phyloP scores from a whole-genome alignment of 1,140 invertebrate species.

The Zophobas morio region DNA sequence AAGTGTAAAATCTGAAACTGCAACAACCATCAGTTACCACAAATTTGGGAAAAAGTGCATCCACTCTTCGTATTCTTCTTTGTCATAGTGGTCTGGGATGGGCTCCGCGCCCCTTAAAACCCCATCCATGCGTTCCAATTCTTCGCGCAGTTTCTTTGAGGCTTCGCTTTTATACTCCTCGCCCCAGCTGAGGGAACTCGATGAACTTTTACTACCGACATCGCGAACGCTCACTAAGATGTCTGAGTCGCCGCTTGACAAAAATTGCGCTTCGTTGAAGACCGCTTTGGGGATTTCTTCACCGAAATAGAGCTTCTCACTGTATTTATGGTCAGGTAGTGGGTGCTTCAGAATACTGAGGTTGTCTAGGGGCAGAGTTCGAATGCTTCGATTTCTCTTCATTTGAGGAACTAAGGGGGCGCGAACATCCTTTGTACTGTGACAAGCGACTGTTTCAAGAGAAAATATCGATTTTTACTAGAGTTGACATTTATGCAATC shows the following conservation, averaged over 20 bases:
- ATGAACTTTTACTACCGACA: slow-evolving; percentile 52
- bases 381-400: slow-evolving; percentile 29
- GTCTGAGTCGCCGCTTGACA: slow-evolving; percentile 7
- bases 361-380: slow-evolving; percentile 20
- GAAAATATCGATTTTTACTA: slow-evolving; percentile 16
- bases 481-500: slow-evolving; percentile 7
- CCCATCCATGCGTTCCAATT: slow-evolving; percentile 59
- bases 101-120: slow-evolving; percentile 55
- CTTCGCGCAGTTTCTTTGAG: slow-evolving; percentile 53
- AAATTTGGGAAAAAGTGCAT: slow-evolving; percentile 59
- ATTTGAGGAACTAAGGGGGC: neutral
- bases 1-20: neutral
- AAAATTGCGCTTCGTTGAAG: neutral
- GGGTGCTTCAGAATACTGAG: slow-evolving; percentile 11
- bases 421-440: no score
- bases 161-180: slow-evolving; percentile 59
- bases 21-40: slow-evolving; percentile 46
- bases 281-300: slow-evolving; percentile 14
- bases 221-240: slow-evolving; percentile 1
- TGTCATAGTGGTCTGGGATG: slow-evolving; percentile 56
- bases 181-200: slow-evolving; percentile 62
- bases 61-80: slow-evolving; percentile 59
- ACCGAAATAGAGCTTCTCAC: slow-evolving; percentile 33
- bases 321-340: neutral
- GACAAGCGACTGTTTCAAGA: no score